Percentiles rank a stretch among this genome's conserved stretches.
These are phyloP conservation scores for Phoeniculus purpureus DNA, from an alignment of 2,797 vertebrate genomes.

Conservation along the genomic window DNA sequence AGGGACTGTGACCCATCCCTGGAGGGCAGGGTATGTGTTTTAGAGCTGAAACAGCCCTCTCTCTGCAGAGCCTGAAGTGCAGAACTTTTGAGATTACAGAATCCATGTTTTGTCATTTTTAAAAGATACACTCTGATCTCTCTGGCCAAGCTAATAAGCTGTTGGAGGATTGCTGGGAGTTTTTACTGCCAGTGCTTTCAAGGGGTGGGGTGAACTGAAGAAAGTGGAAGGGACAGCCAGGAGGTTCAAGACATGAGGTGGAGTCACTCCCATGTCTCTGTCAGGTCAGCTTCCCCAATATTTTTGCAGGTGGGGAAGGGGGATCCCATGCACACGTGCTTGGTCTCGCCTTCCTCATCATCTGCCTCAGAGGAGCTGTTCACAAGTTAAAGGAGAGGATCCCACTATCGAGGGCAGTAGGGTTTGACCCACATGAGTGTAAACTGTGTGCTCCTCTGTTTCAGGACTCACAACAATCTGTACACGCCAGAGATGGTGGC, in stretches of 20 bases:
- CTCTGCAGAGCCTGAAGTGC: neutral
- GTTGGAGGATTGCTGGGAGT: slow-evolving; percentile 20
- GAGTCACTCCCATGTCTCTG: slow-evolving; percentile 65
- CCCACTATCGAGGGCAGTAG: slow-evolving; percentile 39
- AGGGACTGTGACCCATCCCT: slow-evolving; percentile 61
- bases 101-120: neutral
- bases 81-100: neutral
- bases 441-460: slow-evolving; percentile 66
- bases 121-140: neutral
- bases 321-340: slow-evolving; percentile 70
- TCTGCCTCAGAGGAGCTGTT: slow-evolving; percentile 67
- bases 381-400: slow-evolving; percentile 70
- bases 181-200: slow-evolving; percentile 17
- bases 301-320: slow-evolving; percentile 69
- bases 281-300: slow-evolving; percentile 30
- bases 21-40: slow-evolving; percentile 44
- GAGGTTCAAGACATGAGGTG: slow-evolving; percentile 62
- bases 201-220: slow-evolving; percentile 49
- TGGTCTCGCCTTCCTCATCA: slow-evolving; percentile 73
- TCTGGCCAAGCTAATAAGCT: slow-evolving; percentile 34
- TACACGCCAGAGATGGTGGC: slow-evolving; percentile 90
- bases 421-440: neutral
- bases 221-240: slow-evolving; percentile 25
- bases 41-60: slow-evolving; percentile 41
- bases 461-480: slow-evolving; percentile 92